Evolutionary conservation across 2,113 vertebrate genomes (phyloP), one percentile per base, ranked within the genome.

Genomic region (Dromaius novaehollandiae): DNA sequence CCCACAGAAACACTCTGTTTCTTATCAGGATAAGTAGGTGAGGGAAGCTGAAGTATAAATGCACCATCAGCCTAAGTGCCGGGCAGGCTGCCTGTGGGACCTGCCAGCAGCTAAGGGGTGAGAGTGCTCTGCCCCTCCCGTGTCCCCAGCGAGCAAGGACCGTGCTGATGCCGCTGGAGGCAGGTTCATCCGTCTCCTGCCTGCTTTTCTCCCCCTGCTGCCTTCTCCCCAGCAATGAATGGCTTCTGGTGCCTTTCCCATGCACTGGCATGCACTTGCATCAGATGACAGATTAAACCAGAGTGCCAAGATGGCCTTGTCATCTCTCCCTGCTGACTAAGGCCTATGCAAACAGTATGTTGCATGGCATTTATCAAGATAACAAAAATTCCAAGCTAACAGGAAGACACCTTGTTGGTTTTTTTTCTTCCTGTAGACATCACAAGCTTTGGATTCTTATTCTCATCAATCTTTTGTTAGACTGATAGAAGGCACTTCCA

Each of bases 21-120:
- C 40, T 89, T 70, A 86, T 63, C 44, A 53, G 87, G 82, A 75
- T 22, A 51, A 58, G 32, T 32, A 58, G 56, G 7, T 56, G 55
- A 36, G 65, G 68, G 83, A 48, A 65, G 58, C 53, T 75, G 73
- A 40, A 38, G 38, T 70, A 9, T 34, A 84, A 80, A 34, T 30
- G 7, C 4, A 2, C n/a, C 26, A 2, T 44, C 36, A 58, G 79
- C n/a, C 22, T 10, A 9, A 3, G 1, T 3, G 2, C 78, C 0
- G 1, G 80, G 69, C 44, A 34, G 68, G 55, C 42, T 74, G 85
- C 58, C 55, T 26, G 21, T 18, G 50, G 56, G 86, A 38, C 44
- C 68, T 20, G 22, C 6, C 2, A 18, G 69, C 89, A 55, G 8
- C 30, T 34, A 4, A 66, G 53, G 55, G 65, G 34, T 13, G 22